A percentile compares a stretch with the other conserved stretches of the same genome.
These are phyloP conservation scores for Bujurquina vittata DNA, from an alignment of 2,113 vertebrate species.

Conservation along the genomic window DNA sequence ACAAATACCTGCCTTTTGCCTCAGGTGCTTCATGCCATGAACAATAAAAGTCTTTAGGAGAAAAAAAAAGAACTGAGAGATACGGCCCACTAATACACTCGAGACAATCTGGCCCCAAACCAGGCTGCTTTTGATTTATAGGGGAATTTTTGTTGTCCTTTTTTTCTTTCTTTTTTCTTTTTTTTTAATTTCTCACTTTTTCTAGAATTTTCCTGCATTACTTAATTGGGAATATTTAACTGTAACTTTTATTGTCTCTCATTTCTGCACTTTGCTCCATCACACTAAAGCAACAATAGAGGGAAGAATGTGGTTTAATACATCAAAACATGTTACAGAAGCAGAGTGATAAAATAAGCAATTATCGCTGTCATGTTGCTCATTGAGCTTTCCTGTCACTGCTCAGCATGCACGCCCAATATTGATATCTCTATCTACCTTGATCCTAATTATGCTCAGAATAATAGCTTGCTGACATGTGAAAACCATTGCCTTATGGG, in stretches of 20 bases:
- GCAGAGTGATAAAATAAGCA: constrained; percentile 64
- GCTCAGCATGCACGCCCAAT: constrained; percentile 21
- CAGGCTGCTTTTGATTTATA: constrained; percentile 2
- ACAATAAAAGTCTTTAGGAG: constrained; percentile 35
- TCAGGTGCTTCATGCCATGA: constrained; percentile 43
- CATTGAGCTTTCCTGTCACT: constrained; percentile 59
- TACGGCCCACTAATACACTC: constrained; percentile 30
- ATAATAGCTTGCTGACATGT: constrained; percentile 66
- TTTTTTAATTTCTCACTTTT: neutral
- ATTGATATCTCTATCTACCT: constrained; percentile 65
- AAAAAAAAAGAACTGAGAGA: constrained; percentile 8
- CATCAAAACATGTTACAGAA: constrained; percentile 18
- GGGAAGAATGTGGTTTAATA: constrained; percentile 10
- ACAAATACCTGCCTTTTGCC: constrained; percentile 41
- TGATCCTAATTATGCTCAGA: constrained; percentile 70
- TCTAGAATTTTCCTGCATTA: constrained; percentile 5
- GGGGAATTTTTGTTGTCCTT: neutral
- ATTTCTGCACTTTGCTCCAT: neutral
- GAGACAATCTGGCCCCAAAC: constrained; percentile 20
- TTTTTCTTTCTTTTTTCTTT: too few species aligned
- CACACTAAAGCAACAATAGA: constrained; percentile 14
- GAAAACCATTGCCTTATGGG: constrained; percentile 43
- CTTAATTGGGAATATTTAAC: neutral
- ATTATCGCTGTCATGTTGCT: constrained; percentile 64
- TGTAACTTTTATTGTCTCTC: neutral